These are phyloP conservation scores for Callyntrura guangdongensis DNA, from an alignment of 2,888 invertebrate species.

Conservation along the genomic window DNA sequence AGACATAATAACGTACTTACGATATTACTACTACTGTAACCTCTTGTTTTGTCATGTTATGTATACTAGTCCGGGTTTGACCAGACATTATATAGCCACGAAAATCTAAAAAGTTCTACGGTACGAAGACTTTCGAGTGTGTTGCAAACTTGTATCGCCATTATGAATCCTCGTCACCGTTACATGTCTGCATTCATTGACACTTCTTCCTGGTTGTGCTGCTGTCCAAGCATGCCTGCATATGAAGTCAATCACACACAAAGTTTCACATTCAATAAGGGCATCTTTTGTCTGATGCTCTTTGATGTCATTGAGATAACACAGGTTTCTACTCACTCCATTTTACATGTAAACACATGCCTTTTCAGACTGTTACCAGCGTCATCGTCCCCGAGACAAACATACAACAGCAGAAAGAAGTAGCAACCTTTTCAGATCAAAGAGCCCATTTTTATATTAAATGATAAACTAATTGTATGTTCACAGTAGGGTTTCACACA, in stretches of 20 bases:
- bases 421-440: slow-evolving; percentile 63
- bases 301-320: slow-evolving; percentile 1
- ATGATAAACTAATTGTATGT: slow-evolving; percentile 74
- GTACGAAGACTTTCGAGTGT: slow-evolving; percentile 23
- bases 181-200: slow-evolving; percentile 26
- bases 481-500: slow-evolving; percentile 70
- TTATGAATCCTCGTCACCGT: slow-evolving; percentile 20
- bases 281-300: slow-evolving; percentile 1
- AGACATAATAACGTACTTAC: too few relatives aligned
- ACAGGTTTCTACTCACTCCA: slow-evolving; percentile 14
- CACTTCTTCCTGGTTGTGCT: slow-evolving; percentile 17
- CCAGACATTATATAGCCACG: slow-evolving; percentile 67
- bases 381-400: background rate
- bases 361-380: background rate
- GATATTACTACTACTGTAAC: too few relatives aligned
- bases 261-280: background rate
- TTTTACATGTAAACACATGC: slow-evolving; percentile 26
- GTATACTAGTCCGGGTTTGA: background rate
- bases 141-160: background rate
- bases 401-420: background rate
- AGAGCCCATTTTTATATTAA: slow-evolving; percentile 74
- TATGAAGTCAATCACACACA: slow-evolving; percentile 22
- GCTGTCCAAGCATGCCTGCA: slow-evolving; percentile 2
- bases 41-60: too few relatives aligned
- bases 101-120: slow-evolving; percentile 69